phyloP scores from a whole-genome alignment of 2,113 vertebrate genomes.

The Pygoscelis antarcticus region DNA sequence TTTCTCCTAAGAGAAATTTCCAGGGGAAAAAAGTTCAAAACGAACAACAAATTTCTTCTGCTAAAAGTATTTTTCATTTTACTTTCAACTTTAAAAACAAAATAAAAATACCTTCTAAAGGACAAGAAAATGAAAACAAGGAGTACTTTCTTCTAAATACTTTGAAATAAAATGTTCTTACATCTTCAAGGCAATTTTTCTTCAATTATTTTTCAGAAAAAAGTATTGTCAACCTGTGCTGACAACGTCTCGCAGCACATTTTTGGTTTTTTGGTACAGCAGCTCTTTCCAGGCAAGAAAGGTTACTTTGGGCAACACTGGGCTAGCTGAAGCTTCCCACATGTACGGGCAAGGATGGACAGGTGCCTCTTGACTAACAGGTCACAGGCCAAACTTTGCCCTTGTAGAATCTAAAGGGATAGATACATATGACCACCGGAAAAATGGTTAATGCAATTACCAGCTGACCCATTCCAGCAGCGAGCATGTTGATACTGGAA shows the following conservation, averaged over 20 bases:
- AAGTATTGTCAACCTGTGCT: not conserved
- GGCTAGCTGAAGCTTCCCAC: not conserved
- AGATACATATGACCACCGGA: not conserved
- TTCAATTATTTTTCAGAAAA: not conserved
- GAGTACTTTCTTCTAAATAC: not conserved
- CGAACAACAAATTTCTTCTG: not conserved
- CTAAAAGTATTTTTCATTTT: not conserved
- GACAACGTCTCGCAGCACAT: not conserved
- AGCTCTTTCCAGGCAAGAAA: not conserved
- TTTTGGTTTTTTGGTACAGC: not conserved
- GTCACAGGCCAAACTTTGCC: not conserved
- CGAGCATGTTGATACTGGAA: not conserved
- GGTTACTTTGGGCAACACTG: not conserved
- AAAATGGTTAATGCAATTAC: conserved; percentile 25
- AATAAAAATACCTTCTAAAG: not conserved
- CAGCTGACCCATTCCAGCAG: not conserved
- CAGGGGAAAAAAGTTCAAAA: not conserved
- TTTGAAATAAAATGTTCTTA: not conserved
- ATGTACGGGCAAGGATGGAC: not conserved
- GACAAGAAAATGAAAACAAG: not conserved
- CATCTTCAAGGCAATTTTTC: not conserved
- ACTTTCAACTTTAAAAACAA: not conserved
- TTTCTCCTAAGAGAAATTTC: not conserved
- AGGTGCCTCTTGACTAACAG: not conserved
- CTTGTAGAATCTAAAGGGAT: not conserved